Percentiles rank a stretch among this genome's conserved stretches.
These are phyloP conservation scores for Nasonia oneida DNA, from an alignment of 2,888 invertebrate species.

Conservation along the genomic window DNA sequence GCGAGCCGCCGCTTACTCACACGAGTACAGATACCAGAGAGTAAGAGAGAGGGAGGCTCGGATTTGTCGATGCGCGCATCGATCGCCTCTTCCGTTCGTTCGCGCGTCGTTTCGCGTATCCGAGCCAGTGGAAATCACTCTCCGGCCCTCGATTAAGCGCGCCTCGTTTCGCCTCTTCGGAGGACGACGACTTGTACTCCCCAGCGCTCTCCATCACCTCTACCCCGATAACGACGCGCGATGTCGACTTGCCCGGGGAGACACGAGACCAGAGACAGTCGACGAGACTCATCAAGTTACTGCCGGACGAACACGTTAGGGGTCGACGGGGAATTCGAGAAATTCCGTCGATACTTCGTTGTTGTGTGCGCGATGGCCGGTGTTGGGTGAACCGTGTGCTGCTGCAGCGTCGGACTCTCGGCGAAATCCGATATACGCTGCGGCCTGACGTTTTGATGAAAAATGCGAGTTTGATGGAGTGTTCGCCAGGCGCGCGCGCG, in stretches of 20 bases:
- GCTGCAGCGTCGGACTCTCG: background rate
- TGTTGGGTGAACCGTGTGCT: background rate
- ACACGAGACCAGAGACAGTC: background rate
- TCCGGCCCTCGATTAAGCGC: background rate
- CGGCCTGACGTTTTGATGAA: conserved; percentile 30
- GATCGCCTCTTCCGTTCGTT: conserved; percentile 1
- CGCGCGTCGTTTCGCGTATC: conserved; percentile 13
- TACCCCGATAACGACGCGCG: background rate
- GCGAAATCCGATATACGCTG: conserved; percentile 30
- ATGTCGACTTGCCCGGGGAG: background rate
- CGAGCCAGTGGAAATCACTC: background rate
- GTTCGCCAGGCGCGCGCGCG: background rate
- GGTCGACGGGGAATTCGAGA: conserved; percentile 44
- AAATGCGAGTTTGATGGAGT: conserved; percentile 39
- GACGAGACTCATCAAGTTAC: conserved; percentile 28
- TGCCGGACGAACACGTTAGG: conserved; percentile 17
- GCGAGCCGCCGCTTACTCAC: background rate
- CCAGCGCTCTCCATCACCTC: background rate
- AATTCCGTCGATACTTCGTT: conserved; percentile 11
- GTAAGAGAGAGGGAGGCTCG: background rate
- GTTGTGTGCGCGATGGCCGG: background rate
- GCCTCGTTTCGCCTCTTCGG: conserved; percentile 8
- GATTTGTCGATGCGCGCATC: conserved; percentile 1
- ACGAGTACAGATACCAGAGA: background rate
- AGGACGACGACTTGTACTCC: background rate